Conservation (phyloP, 2,113 vertebrate species). For the Delphinus delphis region DNA sequence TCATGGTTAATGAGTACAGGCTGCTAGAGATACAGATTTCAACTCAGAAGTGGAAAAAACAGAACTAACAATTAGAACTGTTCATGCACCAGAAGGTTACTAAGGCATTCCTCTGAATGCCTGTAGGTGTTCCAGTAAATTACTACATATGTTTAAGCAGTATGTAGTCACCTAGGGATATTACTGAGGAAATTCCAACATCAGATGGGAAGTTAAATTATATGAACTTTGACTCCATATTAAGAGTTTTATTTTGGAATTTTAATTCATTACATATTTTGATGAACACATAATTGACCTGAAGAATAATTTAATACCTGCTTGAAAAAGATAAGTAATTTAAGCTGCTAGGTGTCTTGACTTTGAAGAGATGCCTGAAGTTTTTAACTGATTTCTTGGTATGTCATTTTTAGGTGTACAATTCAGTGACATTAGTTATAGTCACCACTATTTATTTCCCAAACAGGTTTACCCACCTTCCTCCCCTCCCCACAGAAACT, state of each 20-base stretch:
- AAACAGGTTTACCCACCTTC: not conserved
- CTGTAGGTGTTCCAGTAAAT: not conserved
- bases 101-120: not conserved
- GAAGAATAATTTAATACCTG: not conserved
- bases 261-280: not conserved
- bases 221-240: not conserved
- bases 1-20: not conserved
- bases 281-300: not conserved
- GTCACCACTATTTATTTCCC: not conserved
- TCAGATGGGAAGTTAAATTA: not conserved
- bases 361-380: not conserved
- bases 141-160: not conserved
- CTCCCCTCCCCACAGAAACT: not conserved
- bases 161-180: not conserved
- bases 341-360: not conserved
- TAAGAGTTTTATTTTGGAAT: not conserved
- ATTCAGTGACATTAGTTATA: not conserved
- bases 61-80: not conserved
- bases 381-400: not conserved
- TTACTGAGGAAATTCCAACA: not conserved
- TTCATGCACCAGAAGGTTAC: not conserved
- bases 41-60: not conserved
- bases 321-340: not conserved
- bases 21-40: not conserved
- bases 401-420: not conserved